Evolutionary conservation across 2,113 vertebrate species (phyloP).

Genomic region (Daubentonia madagascariensis): DNA sequence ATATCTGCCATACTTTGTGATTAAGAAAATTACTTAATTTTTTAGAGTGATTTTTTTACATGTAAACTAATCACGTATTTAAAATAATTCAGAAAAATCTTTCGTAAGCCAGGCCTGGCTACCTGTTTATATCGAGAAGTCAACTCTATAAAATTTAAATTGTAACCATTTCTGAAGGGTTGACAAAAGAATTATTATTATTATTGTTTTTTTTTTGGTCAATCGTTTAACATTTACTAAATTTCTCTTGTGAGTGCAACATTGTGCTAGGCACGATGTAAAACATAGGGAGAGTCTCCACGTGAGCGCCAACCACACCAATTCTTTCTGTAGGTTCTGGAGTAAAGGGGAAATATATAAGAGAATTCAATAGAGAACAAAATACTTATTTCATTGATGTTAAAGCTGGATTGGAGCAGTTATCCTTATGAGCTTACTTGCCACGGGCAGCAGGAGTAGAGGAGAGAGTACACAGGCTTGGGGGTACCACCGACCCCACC

Average conservation of each 20-base stretch:
- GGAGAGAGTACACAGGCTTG: accelerated
- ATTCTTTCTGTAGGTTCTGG: neutral
- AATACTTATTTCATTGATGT: neutral
- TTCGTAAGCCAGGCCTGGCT: neutral
- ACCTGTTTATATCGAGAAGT: neutral
- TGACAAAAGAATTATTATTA: neutral
- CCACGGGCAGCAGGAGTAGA: accelerated
- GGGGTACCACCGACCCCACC: too few species aligned
- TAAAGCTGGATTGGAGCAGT: neutral
- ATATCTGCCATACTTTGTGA: neutral
- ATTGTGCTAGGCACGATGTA: neutral
- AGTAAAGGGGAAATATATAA: neutral
- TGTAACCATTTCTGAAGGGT: neutral
- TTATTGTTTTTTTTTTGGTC: neutral
- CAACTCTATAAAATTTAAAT: neutral
- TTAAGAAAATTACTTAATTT: neutral
- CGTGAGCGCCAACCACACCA: accelerated
- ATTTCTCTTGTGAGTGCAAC: neutral
- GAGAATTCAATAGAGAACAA: neutral
- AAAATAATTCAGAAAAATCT: neutral
- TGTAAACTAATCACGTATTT: neutral
- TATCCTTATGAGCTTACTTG: neutral
- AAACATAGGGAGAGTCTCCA: neutral
- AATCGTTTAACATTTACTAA: neutral
- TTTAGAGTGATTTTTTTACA: neutral